These are phyloP conservation scores for Drosophila kuntzei DNA, from an alignment of 2,888 invertebrate species.

Conservation along the genomic window DNA sequence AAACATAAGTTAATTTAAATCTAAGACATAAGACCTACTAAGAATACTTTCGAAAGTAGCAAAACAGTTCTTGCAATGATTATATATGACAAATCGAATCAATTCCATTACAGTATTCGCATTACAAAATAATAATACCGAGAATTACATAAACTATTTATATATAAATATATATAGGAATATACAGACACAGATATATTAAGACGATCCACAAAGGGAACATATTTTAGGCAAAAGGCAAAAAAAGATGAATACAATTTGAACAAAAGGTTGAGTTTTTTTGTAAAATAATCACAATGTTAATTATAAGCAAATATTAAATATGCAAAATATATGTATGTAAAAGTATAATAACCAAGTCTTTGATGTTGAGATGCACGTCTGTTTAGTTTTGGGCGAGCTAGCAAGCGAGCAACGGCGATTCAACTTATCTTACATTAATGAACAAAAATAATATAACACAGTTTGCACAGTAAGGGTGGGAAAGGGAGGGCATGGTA, in stretches of 20 bases:
- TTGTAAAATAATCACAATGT: conserved; percentile 47
- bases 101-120: conserved; percentile 70
- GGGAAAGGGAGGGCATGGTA: neutral
- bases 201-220: conserved; percentile 16
- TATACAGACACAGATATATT: conserved; percentile 31
- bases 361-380: conserved; percentile 80
- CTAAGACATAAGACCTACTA: conserved; percentile 57
- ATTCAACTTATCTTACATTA: conserved; percentile 30
- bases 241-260: conserved; percentile 29
- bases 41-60: conserved; percentile 63
- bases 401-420: conserved; percentile 59
- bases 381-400: conserved; percentile 57
- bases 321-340: conserved; percentile 45
- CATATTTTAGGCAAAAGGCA: conserved; percentile 4
- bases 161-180: conserved; percentile 43
- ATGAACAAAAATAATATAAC: conserved; percentile 50
- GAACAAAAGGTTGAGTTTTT: conserved; percentile 27
- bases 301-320: conserved; percentile 41
- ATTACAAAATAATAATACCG: conserved; percentile 74
- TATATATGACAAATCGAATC: conserved; percentile 52
- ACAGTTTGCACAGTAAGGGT: conserved; percentile 55
- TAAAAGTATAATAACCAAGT: conserved; percentile 67
- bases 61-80: conserved; percentile 39
- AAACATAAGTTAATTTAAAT: conserved; percentile 60
- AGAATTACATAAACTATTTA: conserved; percentile 60